Base-by-base conservation (phyloP, 2,113 vertebrate species). In the Macquaria australasica region DNA sequence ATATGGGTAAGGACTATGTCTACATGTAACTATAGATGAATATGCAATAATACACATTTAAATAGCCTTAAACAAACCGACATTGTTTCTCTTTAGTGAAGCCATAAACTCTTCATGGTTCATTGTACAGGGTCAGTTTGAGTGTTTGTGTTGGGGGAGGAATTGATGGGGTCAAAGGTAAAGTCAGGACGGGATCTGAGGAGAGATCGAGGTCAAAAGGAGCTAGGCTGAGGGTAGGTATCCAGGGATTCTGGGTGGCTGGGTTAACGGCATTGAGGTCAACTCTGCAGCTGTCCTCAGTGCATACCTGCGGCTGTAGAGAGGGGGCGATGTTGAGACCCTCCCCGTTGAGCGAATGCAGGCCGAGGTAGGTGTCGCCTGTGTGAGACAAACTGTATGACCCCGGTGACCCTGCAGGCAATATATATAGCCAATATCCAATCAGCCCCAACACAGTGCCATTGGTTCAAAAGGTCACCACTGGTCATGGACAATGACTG, bases 281-380 rank as follows among this genome's bases (percentile, higher is more conserved):
- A 91, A 81, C 86, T 86, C 53, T 79, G 55, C 89, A 92, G 91
- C 88, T 62, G 86, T 88, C 94, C 92, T 92, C 89, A 89, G 82
- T 89, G 93, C 89, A 72, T 96, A 95, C 95, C 95, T 95, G 94
- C 72, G 90, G 86, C 83, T 95, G 94, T 78, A 95, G 95, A 93
- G 95, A 93, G 87, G 94, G 92, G 89, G 92, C 81, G 90, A 95
- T 90, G 91, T 68, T 89, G 88, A 95, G 90, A 89, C 89, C 92
- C 91, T 95, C 94, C 84, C 95, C 94, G 88, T 95, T 95, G 91
- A 95, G 93, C 25, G 93, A 91, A 72, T 78, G 94, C 87, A 95
- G 91, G 87, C 92, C 81, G 53, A 95, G 93, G 92, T 93, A 96
- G 90, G 91, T 51, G 73, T 96, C 95, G 87, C 95, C 95, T 94